Evolutionary conservation across 2,888 invertebrate genomes (phyloP).

Genomic region (Agriotes lineatus): DNA sequence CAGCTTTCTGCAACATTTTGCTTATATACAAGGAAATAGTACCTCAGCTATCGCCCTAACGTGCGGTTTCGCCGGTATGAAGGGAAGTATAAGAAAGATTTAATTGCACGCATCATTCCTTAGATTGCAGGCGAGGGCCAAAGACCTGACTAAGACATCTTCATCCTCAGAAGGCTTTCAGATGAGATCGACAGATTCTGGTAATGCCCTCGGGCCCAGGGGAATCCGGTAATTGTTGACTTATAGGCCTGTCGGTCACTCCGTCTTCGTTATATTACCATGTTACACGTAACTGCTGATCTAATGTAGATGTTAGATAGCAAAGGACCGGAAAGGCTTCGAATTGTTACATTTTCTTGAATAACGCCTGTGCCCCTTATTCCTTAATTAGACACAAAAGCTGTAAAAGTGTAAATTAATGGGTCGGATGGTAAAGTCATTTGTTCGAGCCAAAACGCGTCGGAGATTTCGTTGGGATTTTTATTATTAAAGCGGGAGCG

Average conservation of each 20-base stretch:
- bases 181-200: constrained; percentile 50
- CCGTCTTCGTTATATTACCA: constrained; percentile 54
- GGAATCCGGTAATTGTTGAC: constrained; percentile 65
- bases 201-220: constrained; percentile 51
- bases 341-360: constrained; percentile 9
- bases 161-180: constrained; percentile 49
- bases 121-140: constrained; percentile 61
- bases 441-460: not conserved
- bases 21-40: too few relatives aligned
- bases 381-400: not conserved
- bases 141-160: constrained; percentile 61
- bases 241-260: constrained; percentile 62
- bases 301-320: constrained; percentile 34
- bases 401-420: constrained; percentile 5
- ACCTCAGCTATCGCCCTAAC: constrained; percentile 2
- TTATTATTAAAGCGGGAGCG: not conserved
- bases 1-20: too few relatives aligned
- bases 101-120: constrained; percentile 62
- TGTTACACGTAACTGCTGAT: constrained; percentile 45
- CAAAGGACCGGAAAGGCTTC: constrained; percentile 23
- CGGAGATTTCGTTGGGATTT: not conserved
- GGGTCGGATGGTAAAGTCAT: not conserved
- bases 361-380: not conserved
- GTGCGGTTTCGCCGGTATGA: constrained; percentile 21
- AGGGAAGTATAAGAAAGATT: constrained; percentile 47